Conservation (phyloP, 2,797 vertebrate species). For the Neosilurus mollespiculum region DNA sequence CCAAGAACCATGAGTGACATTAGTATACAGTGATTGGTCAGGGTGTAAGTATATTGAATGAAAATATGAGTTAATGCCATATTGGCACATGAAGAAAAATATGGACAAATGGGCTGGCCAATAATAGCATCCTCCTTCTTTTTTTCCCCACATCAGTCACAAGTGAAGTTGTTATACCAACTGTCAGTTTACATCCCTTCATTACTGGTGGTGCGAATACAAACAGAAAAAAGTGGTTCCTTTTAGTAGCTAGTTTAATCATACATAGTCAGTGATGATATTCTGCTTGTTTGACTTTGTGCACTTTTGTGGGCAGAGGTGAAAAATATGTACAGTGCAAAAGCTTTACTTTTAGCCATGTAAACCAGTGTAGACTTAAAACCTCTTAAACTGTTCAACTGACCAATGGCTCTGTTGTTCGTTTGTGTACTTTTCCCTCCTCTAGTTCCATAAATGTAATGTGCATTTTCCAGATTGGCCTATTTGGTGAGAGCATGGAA, state of each 20-base stretch:
- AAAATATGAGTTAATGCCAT: no score
- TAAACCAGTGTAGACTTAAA: background rate
- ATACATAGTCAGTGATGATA: background rate
- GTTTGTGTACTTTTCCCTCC: background rate
- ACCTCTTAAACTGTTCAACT: background rate
- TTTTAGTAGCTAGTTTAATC: background rate
- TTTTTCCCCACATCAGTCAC: no score
- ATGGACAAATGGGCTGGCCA: no score
- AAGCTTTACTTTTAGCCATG: background rate
- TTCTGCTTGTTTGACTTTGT: background rate
- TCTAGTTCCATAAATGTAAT: background rate
- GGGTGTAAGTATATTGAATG: no score
- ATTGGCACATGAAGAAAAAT: no score
- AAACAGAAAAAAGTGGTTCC: no score
- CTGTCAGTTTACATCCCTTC: no score
- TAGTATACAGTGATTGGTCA: no score
- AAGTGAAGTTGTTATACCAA: no score
- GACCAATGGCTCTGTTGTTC: background rate
- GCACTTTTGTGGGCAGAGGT: background rate
- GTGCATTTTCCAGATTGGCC: constrained; percentile 16
- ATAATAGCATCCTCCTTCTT: no score
- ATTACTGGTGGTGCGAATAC: no score
- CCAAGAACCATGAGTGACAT: no score
- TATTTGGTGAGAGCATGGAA: constrained; percentile 19
- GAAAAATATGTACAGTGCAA: background rate